A percentile compares a stretch with the other conserved stretches of the same genome.
These are phyloP conservation scores for Fulmarus glacialis DNA, from an alignment of 2,113 vertebrate species.

Conservation along the genomic window DNA sequence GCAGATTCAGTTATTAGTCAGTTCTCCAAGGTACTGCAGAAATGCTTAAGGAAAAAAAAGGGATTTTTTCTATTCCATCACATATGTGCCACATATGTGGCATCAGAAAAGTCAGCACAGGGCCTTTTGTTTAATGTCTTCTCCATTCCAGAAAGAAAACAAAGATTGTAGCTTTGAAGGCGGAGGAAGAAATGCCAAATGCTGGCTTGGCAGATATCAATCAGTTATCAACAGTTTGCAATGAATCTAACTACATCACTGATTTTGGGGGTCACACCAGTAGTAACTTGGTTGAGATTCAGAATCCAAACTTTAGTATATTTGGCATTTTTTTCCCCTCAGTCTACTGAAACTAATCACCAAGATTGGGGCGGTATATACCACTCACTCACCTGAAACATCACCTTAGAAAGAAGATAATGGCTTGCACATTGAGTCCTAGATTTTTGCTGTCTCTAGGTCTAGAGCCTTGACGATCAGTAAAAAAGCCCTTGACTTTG, in stretches of 20 bases:
- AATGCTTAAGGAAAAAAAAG: not conserved
- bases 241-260: not conserved
- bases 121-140: not conserved
- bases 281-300: not conserved
- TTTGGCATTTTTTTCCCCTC: not conserved
- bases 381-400: not conserved
- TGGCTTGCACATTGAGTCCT: not conserved
- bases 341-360: not conserved
- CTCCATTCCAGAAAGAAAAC: not conserved
- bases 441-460: not conserved
- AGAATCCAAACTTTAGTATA: not conserved
- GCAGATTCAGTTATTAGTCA: not conserved
- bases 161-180: not conserved
- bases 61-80: not conserved
- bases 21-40: not conserved
- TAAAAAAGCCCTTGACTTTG: not conserved
- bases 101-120: not conserved
- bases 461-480: not conserved
- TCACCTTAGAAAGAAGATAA: not conserved
- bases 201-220: not conserved
- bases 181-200: not conserved
- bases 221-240: not conserved
- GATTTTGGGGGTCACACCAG: not conserved
- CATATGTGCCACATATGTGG: not conserved
- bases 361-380: not conserved